These are phyloP conservation scores for Mustela lutreola DNA, from an alignment of 2,113 vertebrate genomes.

Conservation along the genomic window DNA sequence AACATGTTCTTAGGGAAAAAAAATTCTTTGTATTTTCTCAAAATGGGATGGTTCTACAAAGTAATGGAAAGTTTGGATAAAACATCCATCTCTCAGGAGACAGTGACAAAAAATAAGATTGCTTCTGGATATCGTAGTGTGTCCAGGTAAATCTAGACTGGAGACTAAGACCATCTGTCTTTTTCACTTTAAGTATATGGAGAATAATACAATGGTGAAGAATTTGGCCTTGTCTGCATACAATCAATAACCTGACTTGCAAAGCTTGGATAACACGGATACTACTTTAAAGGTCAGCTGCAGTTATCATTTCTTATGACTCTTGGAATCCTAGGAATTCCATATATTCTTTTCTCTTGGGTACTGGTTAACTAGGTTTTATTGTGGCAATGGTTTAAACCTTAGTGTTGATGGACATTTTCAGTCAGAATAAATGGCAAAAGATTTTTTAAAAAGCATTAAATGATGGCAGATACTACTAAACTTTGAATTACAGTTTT, in stretches of 20 bases:
- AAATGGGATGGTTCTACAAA: not conserved
- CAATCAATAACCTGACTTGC: not conserved
- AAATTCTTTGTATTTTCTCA: not conserved
- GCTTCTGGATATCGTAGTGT: not conserved
- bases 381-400: not conserved
- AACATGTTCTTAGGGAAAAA: not conserved
- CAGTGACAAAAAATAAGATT: not conserved
- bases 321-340: not conserved
- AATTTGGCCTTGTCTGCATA: not conserved
- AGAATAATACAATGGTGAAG: not conserved
- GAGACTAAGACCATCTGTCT: not conserved
- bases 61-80: not conserved
- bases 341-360: not conserved
- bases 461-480: not conserved
- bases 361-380: conserved; percentile 9
- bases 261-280: not conserved
- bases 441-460: not conserved
- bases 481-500: not conserved
- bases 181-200: not conserved
- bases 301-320: not conserved
- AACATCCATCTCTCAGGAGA: not conserved
- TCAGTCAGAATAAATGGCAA: conserved; percentile 14
- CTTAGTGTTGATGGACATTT: not conserved
- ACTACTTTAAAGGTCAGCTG: not conserved
- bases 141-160: not conserved